A percentile compares a stretch with the other conserved stretches of the same genome.
phyloP scores from a whole-genome alignment of 2,797 vertebrate genomes.

The Bryconaethiops microstoma region DNA sequence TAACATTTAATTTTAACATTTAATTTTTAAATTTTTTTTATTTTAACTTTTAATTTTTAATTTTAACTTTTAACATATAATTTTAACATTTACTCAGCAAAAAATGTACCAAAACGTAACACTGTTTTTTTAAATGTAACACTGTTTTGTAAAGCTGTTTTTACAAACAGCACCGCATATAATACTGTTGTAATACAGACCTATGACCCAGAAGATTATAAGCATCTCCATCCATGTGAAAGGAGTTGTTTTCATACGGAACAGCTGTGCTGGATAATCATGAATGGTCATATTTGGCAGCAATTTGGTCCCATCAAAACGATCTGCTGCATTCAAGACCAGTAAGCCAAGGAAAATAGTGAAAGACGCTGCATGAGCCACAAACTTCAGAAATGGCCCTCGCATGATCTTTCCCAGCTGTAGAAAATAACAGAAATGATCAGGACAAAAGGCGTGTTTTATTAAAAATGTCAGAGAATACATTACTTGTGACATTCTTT shows the following conservation, averaged over 20 bases:
- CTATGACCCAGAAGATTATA: conserved; percentile 97
- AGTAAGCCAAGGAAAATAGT: conserved; percentile 95
- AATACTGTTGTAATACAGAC: conserved; percentile 69
- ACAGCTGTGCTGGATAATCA: conserved; percentile 81
- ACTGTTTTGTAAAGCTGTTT: too few species aligned
- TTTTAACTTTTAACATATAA: too few species aligned
- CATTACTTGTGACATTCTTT: not conserved
- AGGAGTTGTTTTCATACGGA: conserved; percentile 93
- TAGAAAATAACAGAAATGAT: conserved; percentile 30
- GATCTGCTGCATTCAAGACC: conserved; percentile 96
- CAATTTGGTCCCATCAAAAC: conserved; percentile 91
- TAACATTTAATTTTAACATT: too few species aligned
- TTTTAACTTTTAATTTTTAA: too few species aligned
- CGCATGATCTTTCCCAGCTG: conserved; percentile 95
- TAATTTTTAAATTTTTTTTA: too few species aligned
- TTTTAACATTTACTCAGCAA: too few species aligned
- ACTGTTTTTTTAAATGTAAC: too few species aligned
- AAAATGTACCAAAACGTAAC: too few species aligned
- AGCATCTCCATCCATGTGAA: conserved; percentile 99
- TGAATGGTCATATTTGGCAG: conserved; percentile 90
- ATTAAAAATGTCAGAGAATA: not conserved
- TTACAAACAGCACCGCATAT: too few species aligned
- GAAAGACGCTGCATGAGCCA: conserved; percentile 96
- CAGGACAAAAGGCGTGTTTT: not conserved
- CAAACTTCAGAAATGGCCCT: conserved; percentile 98